phyloP scores from a whole-genome alignment of 1,140 invertebrate species.

The Drosophila lacteicornis region DNA sequence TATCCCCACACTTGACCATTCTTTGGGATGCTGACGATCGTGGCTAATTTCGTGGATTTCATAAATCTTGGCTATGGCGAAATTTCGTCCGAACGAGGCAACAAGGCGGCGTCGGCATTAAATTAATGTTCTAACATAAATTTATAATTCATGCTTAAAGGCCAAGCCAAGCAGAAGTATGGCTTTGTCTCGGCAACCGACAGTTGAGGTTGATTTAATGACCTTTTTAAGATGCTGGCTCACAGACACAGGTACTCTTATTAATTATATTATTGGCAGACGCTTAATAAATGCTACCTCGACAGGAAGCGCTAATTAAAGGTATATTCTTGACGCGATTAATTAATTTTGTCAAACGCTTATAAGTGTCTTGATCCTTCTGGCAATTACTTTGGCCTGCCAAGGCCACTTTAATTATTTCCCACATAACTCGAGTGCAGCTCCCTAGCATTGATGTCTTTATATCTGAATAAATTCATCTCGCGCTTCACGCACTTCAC shows the following conservation, averaged over 20 bases:
- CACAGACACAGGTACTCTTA: constrained; percentile 51
- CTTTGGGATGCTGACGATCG: constrained; percentile 50
- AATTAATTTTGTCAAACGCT: constrained; percentile 58
- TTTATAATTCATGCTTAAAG: constrained; percentile 62
- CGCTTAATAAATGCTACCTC: constrained; percentile 58
- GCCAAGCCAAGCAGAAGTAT: constrained; percentile 49
- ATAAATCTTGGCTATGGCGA: constrained; percentile 51
- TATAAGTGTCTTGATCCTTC: constrained; percentile 19
- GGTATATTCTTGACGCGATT: constrained; percentile 51
- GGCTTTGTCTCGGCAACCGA: constrained; percentile 35
- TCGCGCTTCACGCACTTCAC: constrained; percentile 50
- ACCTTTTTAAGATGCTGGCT: constrained; percentile 57
- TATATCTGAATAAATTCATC: constrained; percentile 37
- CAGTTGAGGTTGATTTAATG: constrained; percentile 68
- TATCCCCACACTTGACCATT: constrained; percentile 40
- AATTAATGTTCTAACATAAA: constrained; percentile 78
- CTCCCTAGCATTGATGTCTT: constrained; percentile 38
- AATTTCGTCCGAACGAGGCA: constrained; percentile 31
- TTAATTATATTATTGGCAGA: constrained; percentile 79
- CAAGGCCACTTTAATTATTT: constrained; percentile 23
- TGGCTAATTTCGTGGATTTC: constrained; percentile 65
- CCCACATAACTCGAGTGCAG: constrained; percentile 9
- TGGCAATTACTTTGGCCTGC: constrained; percentile 10
- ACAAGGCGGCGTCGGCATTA: constrained; percentile 16
- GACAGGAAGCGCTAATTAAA: constrained; percentile 61